Percentiles rank a stretch among this genome's conserved stretches.
These are phyloP conservation scores for Gymnocephalus cernua DNA, from an alignment of 2,113 vertebrate genomes.

Conservation along the genomic window DNA sequence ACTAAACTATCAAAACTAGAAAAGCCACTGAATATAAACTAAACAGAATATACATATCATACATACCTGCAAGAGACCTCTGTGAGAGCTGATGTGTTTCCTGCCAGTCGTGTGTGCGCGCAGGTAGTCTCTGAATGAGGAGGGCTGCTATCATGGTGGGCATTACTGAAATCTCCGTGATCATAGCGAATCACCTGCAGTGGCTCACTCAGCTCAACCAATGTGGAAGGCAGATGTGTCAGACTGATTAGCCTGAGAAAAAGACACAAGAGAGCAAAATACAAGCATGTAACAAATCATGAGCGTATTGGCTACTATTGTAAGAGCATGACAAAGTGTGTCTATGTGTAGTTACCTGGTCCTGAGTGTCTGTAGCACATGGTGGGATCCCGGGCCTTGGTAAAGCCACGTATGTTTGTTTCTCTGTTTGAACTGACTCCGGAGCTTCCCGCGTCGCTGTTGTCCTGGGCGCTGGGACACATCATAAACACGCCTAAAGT, in stretches of 20 bases:
- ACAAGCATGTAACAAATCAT: not conserved
- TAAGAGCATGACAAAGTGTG: not conserved
- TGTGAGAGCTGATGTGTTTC: slow-evolving; percentile 88
- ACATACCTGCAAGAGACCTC: slow-evolving; percentile 93
- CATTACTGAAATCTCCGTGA: slow-evolving; percentile 93
- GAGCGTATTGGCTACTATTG: not conserved
- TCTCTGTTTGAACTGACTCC: slow-evolving; percentile 88
- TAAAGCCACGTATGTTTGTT: slow-evolving; percentile 94
- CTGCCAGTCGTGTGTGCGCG: slow-evolving; percentile 91
- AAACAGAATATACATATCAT: not conserved
- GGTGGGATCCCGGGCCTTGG: slow-evolving; percentile 93
- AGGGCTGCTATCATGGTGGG: slow-evolving; percentile 94
- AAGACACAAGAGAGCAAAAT: not conserved
- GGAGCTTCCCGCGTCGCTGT: slow-evolving; percentile 83
- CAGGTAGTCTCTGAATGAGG: slow-evolving; percentile 91
- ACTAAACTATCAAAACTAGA: not conserved
- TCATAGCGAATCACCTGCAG: slow-evolving; percentile 94
- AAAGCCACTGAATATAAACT: not conserved
- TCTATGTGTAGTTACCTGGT: slow-evolving; percentile 85
- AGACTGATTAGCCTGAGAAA: slow-evolving; percentile 89
- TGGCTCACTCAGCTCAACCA: slow-evolving; percentile 95
- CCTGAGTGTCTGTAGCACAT: slow-evolving; percentile 89
- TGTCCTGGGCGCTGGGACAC: slow-evolving; percentile 87
- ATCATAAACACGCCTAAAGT: slow-evolving; percentile 90
- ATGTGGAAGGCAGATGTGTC: slow-evolving; percentile 89